Evolutionary conservation across 2,113 vertebrate species (phyloP), one percentile per base, ranked within the genome.

Genomic region (Isurus oxyrinchus): DNA sequence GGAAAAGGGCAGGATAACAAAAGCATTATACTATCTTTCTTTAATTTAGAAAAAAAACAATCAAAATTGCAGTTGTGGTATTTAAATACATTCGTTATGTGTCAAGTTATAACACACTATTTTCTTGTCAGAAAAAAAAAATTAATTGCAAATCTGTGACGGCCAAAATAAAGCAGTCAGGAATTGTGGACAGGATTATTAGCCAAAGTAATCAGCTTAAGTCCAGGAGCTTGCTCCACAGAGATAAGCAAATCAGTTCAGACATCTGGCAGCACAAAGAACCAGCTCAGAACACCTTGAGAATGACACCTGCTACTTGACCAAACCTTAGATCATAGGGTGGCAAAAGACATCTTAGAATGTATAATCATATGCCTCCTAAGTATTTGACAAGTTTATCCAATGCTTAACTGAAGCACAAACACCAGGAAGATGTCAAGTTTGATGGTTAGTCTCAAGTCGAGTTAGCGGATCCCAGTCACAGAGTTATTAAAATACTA

Each of bases 211-310:
- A 57, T 55, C 55, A 3, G 55, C 55, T 35, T 7, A 59, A 59
- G 8, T 7, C 61, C 63, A 69, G 21, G 0, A 21, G 90, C 35
- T 63, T n/a, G 90, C 31, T 23, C 19, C 13, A 35, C 0, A 2
- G 57, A 61, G 88, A 91, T 91, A 91, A 91, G 88, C 55, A 91
- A 91, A 93, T 93, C 59, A 93, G 61, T 63, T 93, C 90, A 63
- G 90, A 40, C n/a, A 63, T 93, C 90, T 63, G 90, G 90, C 35
- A 59, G n/a, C 90, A 40, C 55, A 55, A 59, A 91, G 2, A 91
- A 35, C 13, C 55, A 13, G 13, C 23, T 57, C 2, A 2, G 10
- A 57, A 27, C 49, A 90, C 10, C 87, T 90, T 35, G 10, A 2
- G 25, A 53, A 35, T 53, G 2, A 31, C 5, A 35, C 35, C 40